Conservation (phyloP, 2,888 invertebrate genomes). For the Conchocele bisecta region DNA sequence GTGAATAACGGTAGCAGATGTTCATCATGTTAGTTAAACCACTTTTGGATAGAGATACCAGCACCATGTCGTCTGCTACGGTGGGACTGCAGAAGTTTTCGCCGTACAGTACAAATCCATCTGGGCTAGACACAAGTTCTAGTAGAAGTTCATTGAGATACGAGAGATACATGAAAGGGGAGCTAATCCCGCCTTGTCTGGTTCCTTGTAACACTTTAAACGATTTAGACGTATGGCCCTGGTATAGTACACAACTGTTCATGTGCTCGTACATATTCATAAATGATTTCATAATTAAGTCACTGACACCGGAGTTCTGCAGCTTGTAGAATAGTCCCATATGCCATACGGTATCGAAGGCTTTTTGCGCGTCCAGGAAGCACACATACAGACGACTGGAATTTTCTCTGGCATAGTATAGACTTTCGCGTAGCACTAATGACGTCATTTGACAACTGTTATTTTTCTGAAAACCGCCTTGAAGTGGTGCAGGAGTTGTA, state of each 20-base stretch:
- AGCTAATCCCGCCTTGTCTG: constrained; percentile 3
- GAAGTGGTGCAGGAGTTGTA: too few relatives aligned
- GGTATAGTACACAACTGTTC: background rate
- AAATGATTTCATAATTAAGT: background rate
- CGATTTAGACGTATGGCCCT: background rate
- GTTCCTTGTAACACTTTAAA: background rate
- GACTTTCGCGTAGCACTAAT: background rate
- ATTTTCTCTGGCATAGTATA: background rate
- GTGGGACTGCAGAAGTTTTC: background rate
- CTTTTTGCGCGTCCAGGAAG: constrained; percentile 12
- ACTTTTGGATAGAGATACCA: background rate
- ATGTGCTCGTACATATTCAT: background rate
- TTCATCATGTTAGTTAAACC: background rate
- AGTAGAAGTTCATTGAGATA: background rate
- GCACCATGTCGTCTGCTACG: background rate
- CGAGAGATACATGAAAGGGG: background rate
- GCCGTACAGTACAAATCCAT: background rate
- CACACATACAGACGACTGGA: constrained; percentile 4
- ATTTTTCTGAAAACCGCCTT: constrained; percentile 11
- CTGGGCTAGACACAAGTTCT: background rate
- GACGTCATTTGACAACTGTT: constrained; percentile 9
- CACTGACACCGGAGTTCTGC: background rate
- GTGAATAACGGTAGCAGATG: background rate
- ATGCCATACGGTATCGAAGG: constrained; percentile 20
- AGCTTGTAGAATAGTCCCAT: background rate